Conservation (phyloP, 2,888 invertebrate species). For the Chaitophorus viminalis region DNA sequence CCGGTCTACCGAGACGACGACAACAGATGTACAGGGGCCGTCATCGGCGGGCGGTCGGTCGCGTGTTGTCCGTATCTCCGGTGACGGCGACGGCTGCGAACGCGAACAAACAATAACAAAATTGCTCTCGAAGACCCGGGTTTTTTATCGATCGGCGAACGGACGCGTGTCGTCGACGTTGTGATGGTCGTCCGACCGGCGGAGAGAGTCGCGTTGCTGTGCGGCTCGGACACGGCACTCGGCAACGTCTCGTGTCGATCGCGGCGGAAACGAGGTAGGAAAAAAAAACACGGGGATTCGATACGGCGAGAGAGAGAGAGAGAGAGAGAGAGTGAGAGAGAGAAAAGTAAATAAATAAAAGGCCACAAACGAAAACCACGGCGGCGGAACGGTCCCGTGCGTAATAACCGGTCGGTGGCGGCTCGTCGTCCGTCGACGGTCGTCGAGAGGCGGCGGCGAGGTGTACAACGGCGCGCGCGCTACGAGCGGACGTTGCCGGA, state of each 20-base stretch:
- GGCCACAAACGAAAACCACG: conserved; percentile 2
- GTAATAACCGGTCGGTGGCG: conserved; percentile 17
- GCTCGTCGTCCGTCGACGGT: conserved; percentile 1
- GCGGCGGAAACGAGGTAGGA: too few relatives aligned
- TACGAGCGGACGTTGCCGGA: conserved; percentile 58
- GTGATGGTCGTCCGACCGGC: neutral
- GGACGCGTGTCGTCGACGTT: neutral
- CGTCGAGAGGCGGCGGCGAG: neutral
- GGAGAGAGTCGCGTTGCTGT: neutral
- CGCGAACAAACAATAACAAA: neutral
- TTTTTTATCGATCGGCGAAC: neutral
- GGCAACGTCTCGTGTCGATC: too few relatives aligned
- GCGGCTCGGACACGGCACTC: too few relatives aligned
- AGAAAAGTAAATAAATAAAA: neutral
- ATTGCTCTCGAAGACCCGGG: too few relatives aligned
- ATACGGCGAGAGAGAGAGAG: neutral
- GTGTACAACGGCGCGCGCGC: conserved; percentile 9
- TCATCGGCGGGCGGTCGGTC: neutral
- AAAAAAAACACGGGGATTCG: too few relatives aligned
- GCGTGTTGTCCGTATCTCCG: neutral
- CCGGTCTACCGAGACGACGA: neutral
- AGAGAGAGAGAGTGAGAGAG: neutral
- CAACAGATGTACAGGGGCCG: neutral
- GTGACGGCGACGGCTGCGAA: neutral
- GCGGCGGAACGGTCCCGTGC: neutral